phyloP scores from a whole-genome alignment of 2,113 vertebrate genomes.

The Pseudorasbora parva region DNA sequence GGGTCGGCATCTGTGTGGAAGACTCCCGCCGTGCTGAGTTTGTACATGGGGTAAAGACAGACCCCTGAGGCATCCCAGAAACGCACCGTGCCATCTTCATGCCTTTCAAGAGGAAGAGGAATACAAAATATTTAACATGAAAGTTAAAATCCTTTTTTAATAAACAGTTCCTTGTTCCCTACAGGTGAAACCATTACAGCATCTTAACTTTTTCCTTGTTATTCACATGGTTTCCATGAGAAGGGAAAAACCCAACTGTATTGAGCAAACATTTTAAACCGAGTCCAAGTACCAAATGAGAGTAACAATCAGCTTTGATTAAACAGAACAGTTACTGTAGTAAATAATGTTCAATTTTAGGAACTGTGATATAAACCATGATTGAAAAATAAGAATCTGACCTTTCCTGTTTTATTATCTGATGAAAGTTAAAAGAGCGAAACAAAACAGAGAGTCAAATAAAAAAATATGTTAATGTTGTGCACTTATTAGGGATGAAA shows the following conservation, averaged over 20 bases:
- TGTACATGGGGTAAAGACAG: slow-evolving; percentile 91
- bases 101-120: slow-evolving; percentile 70
- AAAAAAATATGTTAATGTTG: background rate
- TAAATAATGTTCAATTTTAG: background rate
- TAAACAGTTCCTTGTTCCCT: background rate
- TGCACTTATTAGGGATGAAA: too few relatives aligned
- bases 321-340: background rate
- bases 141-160: background rate
- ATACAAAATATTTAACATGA: slow-evolving; percentile 4
- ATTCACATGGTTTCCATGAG: background rate
- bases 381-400: background rate
- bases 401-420: background rate
- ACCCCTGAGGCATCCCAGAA: slow-evolving; percentile 98
- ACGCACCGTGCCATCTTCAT: slow-evolving; percentile 92
- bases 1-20: slow-evolving; percentile 91
- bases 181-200: background rate
- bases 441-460: background rate
- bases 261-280: background rate
- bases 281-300: background rate
- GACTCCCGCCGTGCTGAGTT: slow-evolving; percentile 88
- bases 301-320: background rate
- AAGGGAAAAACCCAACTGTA: background rate
- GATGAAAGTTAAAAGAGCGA: background rate
- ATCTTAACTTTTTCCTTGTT: background rate
- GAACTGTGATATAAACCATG: background rate